A percentile compares a stretch with the other conserved stretches of the same genome.
phyloP scores from a whole-genome alignment of 92 coral and sea anemone genomes.

The Palythoa caribaeorum region DNA sequence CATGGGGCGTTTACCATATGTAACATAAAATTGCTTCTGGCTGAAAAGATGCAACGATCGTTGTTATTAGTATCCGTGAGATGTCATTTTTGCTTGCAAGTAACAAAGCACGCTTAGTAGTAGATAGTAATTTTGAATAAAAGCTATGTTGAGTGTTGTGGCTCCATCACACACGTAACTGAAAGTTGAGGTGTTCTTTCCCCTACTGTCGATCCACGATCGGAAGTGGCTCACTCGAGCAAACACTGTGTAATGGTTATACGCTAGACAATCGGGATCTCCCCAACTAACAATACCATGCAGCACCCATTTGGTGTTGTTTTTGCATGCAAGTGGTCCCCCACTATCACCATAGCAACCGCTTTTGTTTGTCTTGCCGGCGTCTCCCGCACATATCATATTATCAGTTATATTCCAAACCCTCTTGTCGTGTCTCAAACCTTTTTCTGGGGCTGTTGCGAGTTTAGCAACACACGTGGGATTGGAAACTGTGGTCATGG shows the following conservation, averaged over 20 bases:
- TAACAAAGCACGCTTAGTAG: background rate
- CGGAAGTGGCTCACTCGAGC: conserved; percentile 68
- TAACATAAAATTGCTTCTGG: background rate
- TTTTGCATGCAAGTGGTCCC: conserved; percentile 68
- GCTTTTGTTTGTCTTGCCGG: conserved; percentile 58
- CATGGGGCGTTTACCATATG: too few relatives aligned
- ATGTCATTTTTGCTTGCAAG: background rate
- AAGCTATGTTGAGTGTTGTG: background rate
- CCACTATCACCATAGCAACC: conserved; percentile 77
- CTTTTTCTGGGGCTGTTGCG: conserved; percentile 20
- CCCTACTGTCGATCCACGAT: conserved; percentile 56
- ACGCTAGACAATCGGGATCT: conserved; percentile 50
- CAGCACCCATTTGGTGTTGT: conserved; percentile 58
- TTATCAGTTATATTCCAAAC: conserved; percentile 49
- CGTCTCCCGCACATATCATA: conserved; percentile 74
- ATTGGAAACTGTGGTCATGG: conserved; percentile 57
- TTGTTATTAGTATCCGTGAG: background rate
- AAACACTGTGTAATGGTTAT: conserved; percentile 58
- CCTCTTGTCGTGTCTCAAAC: conserved; percentile 4
- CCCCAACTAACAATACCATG: conserved; percentile 79
- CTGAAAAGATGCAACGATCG: background rate
- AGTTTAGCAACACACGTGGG: conserved; percentile 55
- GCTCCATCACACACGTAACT: background rate
- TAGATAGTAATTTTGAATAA: background rate
- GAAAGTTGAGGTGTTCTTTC: background rate